Conservation (phyloP, 1,140 invertebrate species). For the Steinernema khuongi region DNA sequence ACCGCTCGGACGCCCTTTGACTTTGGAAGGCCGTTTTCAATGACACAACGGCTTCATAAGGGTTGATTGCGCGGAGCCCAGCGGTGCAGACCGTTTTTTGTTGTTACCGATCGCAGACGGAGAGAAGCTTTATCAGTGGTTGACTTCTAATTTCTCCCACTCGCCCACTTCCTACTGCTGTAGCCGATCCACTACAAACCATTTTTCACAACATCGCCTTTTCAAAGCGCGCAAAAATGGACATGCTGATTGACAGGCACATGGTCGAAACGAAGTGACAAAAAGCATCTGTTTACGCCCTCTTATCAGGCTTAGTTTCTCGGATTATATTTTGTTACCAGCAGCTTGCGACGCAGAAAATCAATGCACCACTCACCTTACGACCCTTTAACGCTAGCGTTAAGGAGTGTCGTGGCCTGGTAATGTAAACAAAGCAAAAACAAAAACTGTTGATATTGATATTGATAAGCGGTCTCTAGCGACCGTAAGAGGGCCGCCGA, state of each 20-base stretch:
- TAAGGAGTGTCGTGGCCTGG: neutral
- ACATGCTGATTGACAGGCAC: neutral
- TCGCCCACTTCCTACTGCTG: neutral
- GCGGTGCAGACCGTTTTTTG: neutral
- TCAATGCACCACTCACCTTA: too few relatives aligned
- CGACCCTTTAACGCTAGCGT: too few relatives aligned
- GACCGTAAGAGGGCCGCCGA: neutral
- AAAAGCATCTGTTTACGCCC: neutral
- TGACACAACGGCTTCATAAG: too few relatives aligned
- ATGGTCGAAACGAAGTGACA: neutral
- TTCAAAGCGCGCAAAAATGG: neutral
- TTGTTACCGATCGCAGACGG: neutral
- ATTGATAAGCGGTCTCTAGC: neutral
- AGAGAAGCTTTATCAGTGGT: neutral
- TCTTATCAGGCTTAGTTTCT: neutral
- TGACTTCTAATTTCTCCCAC: too few relatives aligned
- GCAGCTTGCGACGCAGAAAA: too few relatives aligned
- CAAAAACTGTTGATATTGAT: neutral
- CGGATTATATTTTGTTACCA: too few relatives aligned
- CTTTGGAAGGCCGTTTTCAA: neutral
- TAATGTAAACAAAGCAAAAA: neutral
- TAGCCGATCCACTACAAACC: neutral
- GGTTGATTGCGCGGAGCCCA: neutral
- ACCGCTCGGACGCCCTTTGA: too few relatives aligned
- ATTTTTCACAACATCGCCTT: neutral